phyloP scores from a whole-genome alignment of 2,888 invertebrate genomes.

The Microctonus hyperodae region DNA sequence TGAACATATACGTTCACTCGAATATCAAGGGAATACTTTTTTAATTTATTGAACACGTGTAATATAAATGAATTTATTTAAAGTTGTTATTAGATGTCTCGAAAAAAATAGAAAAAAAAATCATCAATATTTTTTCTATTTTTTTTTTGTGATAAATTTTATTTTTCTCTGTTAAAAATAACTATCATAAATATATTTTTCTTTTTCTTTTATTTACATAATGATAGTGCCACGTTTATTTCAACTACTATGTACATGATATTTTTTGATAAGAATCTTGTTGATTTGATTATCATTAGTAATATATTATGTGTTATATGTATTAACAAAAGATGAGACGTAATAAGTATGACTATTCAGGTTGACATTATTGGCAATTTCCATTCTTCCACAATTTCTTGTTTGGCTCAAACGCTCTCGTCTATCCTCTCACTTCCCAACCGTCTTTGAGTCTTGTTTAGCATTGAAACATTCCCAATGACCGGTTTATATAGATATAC shows the following conservation, averaged over 20 bases:
- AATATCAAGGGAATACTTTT: too few species aligned
- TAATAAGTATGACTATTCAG: not conserved
- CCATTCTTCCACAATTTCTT: not conserved
- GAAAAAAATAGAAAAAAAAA: too few species aligned
- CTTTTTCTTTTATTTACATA: not conserved
- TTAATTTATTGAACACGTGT: too few species aligned
- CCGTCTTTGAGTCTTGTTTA: not conserved
- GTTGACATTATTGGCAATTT: not conserved
- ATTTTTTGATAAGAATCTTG: not conserved
- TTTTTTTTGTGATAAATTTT: too few species aligned
- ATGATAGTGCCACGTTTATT: not conserved
- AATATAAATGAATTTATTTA: too few species aligned
- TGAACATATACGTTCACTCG: too few species aligned
- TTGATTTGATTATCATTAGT: not conserved
- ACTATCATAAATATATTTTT: not conserved
- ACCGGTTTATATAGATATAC: not conserved
- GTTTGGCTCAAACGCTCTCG: not conserved
- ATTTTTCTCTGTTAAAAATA: too few species aligned
- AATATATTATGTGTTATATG: not conserved
- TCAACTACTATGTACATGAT: not conserved
- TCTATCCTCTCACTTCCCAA: not conserved
- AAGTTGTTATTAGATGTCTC: too few species aligned
- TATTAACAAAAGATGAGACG: not conserved
- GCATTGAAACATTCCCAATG: not conserved
- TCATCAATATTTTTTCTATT: too few species aligned